Evolutionary conservation across 1,140 invertebrate genomes (phyloP).

Genomic region (Caenorhabditis briggsae): DNA sequence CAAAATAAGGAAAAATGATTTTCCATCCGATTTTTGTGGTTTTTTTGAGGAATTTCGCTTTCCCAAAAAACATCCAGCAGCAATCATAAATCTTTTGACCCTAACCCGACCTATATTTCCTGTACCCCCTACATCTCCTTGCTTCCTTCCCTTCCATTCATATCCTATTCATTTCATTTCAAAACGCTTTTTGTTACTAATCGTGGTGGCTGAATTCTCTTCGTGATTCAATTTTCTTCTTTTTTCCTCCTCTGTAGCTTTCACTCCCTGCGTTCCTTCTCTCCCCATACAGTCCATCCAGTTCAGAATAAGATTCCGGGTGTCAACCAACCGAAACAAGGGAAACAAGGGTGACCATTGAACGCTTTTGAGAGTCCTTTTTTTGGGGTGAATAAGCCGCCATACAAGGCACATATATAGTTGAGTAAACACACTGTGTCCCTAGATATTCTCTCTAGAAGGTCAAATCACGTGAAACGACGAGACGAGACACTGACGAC

Average conservation of each 20-base stretch:
- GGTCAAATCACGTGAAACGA: constrained; percentile 48
- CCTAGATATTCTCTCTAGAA: constrained; percentile 3
- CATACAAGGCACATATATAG: neutral
- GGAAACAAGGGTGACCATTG: constrained; percentile 10
- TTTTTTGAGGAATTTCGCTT: no score
- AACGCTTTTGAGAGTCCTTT: constrained; percentile 14
- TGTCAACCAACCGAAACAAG: neutral
- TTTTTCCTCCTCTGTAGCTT: neutral
- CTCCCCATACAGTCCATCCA: no score
- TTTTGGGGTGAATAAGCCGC: neutral
- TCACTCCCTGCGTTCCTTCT: no score
- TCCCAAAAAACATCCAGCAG: no score
- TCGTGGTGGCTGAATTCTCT: neutral
- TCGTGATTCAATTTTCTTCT: constrained; percentile 29
- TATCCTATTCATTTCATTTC: no score
- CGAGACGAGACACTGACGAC: neutral
- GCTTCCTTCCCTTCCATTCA: neutral
- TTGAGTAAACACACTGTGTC: constrained; percentile 20
- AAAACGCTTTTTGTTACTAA: no score
- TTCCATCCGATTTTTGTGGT: no score
- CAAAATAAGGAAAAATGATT: no score
- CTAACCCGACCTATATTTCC: constrained; percentile 8
- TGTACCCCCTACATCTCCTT: neutral
- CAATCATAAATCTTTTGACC: constrained; percentile 24
- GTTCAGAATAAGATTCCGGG: neutral